Percentiles rank a stretch among this genome's conserved stretches.
Conservation (phyloP, 2,797 vertebrate species). For the Anniella stebbinsi region DNA sequence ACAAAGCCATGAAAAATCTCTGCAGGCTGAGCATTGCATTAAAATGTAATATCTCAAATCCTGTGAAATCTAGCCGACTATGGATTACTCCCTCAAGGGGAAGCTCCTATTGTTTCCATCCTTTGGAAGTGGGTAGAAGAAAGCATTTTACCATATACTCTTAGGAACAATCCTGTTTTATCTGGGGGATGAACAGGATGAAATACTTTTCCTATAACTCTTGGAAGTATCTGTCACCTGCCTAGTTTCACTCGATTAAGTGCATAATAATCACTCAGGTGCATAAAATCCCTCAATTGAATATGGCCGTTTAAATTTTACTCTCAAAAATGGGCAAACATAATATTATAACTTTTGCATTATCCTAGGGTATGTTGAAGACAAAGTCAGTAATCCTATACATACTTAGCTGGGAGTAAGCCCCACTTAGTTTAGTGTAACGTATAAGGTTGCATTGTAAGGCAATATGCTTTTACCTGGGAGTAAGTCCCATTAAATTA, state of each 20-base stretch:
- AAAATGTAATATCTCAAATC: neutral
- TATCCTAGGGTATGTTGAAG: neutral
- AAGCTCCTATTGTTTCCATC: slow-evolving; percentile 31
- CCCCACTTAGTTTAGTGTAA: too few species aligned
- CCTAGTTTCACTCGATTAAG: neutral
- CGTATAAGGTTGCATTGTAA: too few species aligned
- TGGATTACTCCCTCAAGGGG: slow-evolving; percentile 38
- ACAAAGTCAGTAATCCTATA: neutral
- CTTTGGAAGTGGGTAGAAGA: slow-evolving; percentile 59
- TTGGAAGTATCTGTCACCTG: neutral
- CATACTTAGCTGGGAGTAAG: neutral
- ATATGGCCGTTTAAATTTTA: accelerated
- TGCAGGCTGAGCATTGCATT: slow-evolving; percentile 18
- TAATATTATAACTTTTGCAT: neutral
- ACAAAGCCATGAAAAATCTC: neutral
- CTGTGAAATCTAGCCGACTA: slow-evolving; percentile 26
- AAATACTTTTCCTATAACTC: neutral
- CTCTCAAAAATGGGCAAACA: neutral
- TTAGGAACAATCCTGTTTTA: slow-evolving; percentile 24
- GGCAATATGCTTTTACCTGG: too few species aligned
- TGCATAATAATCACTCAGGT: neutral
- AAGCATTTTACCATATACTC: neutral
- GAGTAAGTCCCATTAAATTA: too few species aligned
- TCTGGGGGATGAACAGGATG: accelerated
- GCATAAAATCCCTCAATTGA: accelerated